Evolutionary conservation across 2,113 vertebrate species (phyloP).

Genomic region (Lota lota): DNA sequence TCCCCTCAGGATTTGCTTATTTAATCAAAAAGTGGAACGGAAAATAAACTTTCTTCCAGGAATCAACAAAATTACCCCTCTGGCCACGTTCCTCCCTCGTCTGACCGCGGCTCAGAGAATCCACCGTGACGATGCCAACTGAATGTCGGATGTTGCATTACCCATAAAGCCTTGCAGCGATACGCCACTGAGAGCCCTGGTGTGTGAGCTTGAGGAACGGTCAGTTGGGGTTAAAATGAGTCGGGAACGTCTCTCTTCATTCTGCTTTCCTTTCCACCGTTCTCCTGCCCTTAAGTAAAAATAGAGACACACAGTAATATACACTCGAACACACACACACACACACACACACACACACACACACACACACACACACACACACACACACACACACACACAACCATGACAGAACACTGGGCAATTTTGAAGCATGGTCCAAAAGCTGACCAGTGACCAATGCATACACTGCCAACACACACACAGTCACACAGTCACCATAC

Average conservation of each 20-base stretch:
- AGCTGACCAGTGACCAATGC: neutral
- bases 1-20: slow-evolving; percentile 1
- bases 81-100: too few species aligned
- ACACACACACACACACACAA: slow-evolving; percentile 18
- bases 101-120: too few species aligned
- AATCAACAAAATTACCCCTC: neutral
- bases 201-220: too few species aligned
- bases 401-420: slow-evolving; percentile 48
- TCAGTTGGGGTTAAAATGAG: too few species aligned
- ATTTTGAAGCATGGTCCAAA: slow-evolving; percentile 23
- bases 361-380: neutral
- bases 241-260: too few species aligned
- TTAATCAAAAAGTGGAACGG: slow-evolving; percentile 1
- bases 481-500: slow-evolving; percentile 3
- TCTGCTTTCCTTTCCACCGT: too few species aligned
- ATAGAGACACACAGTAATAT: too few species aligned
- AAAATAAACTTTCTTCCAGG: slow-evolving; percentile 12
- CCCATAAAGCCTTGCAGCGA: neutral
- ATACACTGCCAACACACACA: slow-evolving; percentile 13
- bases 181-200: too few species aligned
- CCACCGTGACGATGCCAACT: too few species aligned
- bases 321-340: too few species aligned
- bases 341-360: slow-evolving; percentile 41
- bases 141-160: too few species aligned
- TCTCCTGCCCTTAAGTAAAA: too few species aligned